Evolutionary conservation across 1,140 invertebrate species (phyloP).

Genomic region (Drosophila gunungcola): DNA sequence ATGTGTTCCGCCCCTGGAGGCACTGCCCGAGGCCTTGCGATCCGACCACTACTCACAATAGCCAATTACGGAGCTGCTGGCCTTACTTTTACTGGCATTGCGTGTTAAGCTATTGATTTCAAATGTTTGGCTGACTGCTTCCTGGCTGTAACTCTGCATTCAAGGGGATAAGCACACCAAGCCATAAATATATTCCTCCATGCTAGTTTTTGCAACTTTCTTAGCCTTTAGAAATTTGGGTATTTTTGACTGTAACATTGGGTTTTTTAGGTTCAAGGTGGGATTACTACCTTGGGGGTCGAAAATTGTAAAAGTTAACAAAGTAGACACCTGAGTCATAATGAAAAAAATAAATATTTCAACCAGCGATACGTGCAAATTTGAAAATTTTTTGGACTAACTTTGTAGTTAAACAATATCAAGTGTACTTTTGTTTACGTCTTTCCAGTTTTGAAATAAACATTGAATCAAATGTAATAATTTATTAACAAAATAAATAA

Average conservation of each 20-base stretch:
- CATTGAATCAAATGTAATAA: no score
- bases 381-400: not conserved
- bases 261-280: not conserved
- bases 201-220: not conserved
- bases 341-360: not conserved
- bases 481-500: no score
- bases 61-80: slow-evolving; percentile 26
- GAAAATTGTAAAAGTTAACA: slow-evolving; percentile 1
- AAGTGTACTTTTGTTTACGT: no score
- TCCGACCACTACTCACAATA: slow-evolving; percentile 8
- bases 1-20: not conserved
- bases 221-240: not conserved
- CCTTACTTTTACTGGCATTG: slow-evolving; percentile 25
- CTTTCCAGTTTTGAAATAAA: no score
- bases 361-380: not conserved
- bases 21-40: not conserved
- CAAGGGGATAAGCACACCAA: not conserved
- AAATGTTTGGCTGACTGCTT: slow-evolving; percentile 1
- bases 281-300: not conserved
- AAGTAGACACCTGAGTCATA: no score
- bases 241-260: not conserved
- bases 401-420: no score
- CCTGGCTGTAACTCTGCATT: slow-evolving; percentile 3
- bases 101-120: slow-evolving; percentile 21
- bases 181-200: not conserved